Evolutionary conservation across 2,797 vertebrate species (phyloP).

Genomic region (Kryptopterus vitreolus): DNA sequence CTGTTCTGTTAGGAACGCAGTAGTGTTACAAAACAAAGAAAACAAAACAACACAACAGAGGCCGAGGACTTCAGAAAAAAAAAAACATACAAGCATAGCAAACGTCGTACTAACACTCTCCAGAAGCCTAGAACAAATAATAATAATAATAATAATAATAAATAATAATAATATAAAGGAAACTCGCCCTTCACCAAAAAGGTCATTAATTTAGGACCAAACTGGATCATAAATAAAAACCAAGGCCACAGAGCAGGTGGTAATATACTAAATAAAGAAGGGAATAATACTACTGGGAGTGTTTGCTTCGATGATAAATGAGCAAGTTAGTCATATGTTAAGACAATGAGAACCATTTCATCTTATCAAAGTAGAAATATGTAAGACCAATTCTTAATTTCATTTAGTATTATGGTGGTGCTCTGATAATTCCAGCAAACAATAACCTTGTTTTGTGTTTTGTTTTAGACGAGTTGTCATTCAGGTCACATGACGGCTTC

Average conservation of each 20-base stretch:
- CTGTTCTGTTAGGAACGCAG: slow-evolving; percentile 50
- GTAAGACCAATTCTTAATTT: background rate
- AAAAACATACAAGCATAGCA: slow-evolving; percentile 16
- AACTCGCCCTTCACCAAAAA: slow-evolving; percentile 20
- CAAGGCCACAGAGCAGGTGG: slow-evolving; percentile 68
- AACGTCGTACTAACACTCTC: background rate
- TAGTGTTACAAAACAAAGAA: slow-evolving; percentile 56
- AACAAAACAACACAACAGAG: background rate
- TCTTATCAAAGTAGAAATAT: background rate
- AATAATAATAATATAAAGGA: slow-evolving; percentile 12
- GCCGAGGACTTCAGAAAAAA: background rate
- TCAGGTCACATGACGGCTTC: slow-evolving; percentile 45
- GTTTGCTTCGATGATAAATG: background rate
- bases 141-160: background rate
- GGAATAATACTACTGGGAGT: slow-evolving; percentile 57
- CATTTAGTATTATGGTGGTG: background rate
- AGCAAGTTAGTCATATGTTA: background rate
- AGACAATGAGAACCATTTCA: background rate
- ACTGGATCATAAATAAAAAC: slow-evolving; percentile 42
- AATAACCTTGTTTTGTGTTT: background rate
- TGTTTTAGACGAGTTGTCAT: too few relatives aligned
- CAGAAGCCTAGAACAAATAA: background rate
- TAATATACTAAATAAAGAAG: slow-evolving; percentile 57
- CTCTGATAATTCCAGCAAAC: background rate
- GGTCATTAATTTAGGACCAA: slow-evolving; percentile 16